Conservation (phyloP, 2,888 invertebrate species). For the Euclidia mi region DNA sequence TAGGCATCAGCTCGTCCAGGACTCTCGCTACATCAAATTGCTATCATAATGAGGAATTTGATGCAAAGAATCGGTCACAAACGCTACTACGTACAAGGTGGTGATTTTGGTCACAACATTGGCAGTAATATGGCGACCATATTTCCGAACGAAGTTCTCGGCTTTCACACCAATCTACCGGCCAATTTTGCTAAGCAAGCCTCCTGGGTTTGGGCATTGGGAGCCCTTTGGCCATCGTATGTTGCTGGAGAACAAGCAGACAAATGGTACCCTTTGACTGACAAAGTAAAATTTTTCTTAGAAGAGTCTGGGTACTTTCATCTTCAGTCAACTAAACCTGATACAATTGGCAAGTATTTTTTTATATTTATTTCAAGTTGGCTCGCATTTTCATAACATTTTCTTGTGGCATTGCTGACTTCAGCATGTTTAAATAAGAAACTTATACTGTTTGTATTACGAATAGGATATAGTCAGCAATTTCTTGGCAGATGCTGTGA, state of each 20-base stretch:
- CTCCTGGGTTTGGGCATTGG: constrained; percentile 75
- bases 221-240: constrained; percentile 85
- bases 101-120: constrained; percentile 93
- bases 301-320: constrained; percentile 92
- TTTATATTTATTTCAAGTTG: too few species aligned
- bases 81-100: constrained; percentile 93
- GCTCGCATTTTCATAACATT: too few species aligned
- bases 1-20: constrained; percentile 90
- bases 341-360: constrained; percentile 92
- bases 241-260: constrained; percentile 82
- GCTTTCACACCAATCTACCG: constrained; percentile 92
- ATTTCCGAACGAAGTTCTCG: constrained; percentile 90
- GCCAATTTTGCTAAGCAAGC: constrained; percentile 71
- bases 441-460: too few species aligned
- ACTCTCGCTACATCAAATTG: constrained; percentile 88
- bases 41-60: constrained; percentile 91
- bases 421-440: too few species aligned
- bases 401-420: too few species aligned
- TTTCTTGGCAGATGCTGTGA: too few species aligned
- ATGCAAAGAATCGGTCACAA: constrained; percentile 92
- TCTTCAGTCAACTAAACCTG: constrained; percentile 95
- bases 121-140: constrained; percentile 90
- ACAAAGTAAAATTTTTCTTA: constrained; percentile 69
- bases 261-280: constrained; percentile 86
- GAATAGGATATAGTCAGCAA: too few species aligned